A percentile compares a stretch with the other conserved stretches of the same genome.
phyloP scores from a whole-genome alignment of 1,140 invertebrate species.

The Drosophila jambulina region DNA sequence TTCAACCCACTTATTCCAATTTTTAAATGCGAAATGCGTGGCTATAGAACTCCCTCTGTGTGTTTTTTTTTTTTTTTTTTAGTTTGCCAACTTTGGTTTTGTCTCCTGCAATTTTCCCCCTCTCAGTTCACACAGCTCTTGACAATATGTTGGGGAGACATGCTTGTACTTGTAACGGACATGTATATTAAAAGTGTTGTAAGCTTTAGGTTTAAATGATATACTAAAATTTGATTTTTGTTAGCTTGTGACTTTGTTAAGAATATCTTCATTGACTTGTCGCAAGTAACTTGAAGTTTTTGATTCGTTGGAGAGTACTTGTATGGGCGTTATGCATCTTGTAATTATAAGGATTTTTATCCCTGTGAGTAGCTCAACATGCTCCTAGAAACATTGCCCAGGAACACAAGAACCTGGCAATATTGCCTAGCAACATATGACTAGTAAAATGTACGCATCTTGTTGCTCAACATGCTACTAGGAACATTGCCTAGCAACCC shows the following conservation, averaged over 20 bases:
- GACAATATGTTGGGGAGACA: not conserved
- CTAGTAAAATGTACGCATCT: not conserved
- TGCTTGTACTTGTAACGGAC: too few species aligned
- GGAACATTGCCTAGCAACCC: not conserved
- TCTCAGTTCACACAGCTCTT: not conserved
- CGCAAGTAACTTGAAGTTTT: not conserved
- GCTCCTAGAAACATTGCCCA: not conserved
- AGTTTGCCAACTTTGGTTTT: conserved; percentile 57
- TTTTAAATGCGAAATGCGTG: conserved; percentile 22
- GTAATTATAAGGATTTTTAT: too few species aligned
- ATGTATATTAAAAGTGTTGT: not conserved
- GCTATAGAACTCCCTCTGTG: not conserved
- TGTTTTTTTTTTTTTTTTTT: conserved; percentile 46
- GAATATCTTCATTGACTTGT: not conserved
- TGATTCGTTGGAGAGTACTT: conserved; percentile 12
- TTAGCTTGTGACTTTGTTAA: conserved; percentile 1
- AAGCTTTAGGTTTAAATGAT: not conserved
- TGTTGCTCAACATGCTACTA: not conserved
- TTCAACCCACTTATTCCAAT: conserved; percentile 21
- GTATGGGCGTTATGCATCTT: not conserved
- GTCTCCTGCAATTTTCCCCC: not conserved
- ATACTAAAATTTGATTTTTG: not conserved
- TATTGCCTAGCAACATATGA: not conserved
- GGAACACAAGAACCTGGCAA: not conserved
- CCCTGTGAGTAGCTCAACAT: not conserved